Conservation (phyloP, 2,113 vertebrate species). For the Gallinago paraguaiae region DNA sequence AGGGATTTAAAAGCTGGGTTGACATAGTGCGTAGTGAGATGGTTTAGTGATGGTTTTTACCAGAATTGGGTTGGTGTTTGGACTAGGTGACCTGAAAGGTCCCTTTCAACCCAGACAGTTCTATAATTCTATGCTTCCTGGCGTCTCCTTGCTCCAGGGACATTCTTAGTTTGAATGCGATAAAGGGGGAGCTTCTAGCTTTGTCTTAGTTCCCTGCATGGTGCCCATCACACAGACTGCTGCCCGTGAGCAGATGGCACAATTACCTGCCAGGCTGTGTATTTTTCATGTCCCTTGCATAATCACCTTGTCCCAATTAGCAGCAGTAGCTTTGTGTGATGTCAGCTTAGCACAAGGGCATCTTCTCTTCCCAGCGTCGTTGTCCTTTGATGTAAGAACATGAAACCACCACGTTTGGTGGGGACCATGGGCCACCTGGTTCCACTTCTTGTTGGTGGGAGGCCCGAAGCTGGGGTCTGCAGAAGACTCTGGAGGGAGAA, state of each 20-base stretch:
- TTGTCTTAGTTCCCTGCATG: neutral
- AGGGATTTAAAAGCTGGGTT: too few relatives aligned
- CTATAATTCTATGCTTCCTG: neutral
- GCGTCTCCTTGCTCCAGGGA: neutral
- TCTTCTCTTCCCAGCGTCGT: neutral
- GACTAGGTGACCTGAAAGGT: too few relatives aligned
- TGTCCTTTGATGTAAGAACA: too few relatives aligned
- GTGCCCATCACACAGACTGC: rapidly evolving
- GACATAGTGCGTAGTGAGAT: too few relatives aligned
- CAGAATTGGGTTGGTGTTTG: too few relatives aligned
- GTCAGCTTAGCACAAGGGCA: neutral
- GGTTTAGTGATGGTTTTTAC: too few relatives aligned
- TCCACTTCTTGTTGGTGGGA: neutral
- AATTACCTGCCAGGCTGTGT: rapidly evolving
- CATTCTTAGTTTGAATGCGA: neutral
- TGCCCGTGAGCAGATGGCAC: rapidly evolving
- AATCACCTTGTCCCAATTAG: too few relatives aligned
- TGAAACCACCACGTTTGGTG: rapidly evolving
- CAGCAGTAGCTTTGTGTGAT: neutral
- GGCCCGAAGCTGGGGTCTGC: neutral
- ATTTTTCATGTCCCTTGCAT: rapidly evolving
- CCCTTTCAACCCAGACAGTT: too few relatives aligned
- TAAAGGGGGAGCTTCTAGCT: neutral
- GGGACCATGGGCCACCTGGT: neutral
- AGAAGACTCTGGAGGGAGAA: neutral